Percentiles rank a stretch among this genome's conserved stretches.
These are phyloP conservation scores for Standfussiana lucernea DNA, from an alignment of 2,888 invertebrate species.

Conservation along the genomic window DNA sequence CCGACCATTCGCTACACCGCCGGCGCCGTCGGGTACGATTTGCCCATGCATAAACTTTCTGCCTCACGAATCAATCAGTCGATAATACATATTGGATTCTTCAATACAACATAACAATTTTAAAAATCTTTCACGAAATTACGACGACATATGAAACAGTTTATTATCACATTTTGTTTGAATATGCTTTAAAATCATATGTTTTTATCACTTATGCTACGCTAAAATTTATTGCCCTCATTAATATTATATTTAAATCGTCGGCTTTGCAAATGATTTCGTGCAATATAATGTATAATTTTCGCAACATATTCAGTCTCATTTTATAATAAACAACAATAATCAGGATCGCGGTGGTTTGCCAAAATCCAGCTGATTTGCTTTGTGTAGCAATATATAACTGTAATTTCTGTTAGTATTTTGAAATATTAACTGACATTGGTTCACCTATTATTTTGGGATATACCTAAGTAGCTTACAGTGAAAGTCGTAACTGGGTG, in stretches of 20 bases:
- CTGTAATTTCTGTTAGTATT: conserved; percentile 23
- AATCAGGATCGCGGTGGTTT: conserved; percentile 39
- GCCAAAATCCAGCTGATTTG: conserved; percentile 43
- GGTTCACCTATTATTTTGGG: neutral
- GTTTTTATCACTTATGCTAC: conserved; percentile 46
- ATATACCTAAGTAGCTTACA: neutral
- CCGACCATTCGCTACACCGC: neutral
- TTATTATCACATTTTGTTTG: neutral
- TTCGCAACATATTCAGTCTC: conserved; percentile 22
- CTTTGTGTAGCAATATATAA: neutral
- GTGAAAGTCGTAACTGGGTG: neutral
- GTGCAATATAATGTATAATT: conserved; percentile 24
- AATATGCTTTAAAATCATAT: conserved; percentile 25
- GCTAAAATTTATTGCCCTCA: conserved; percentile 39
- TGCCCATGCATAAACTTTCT: conserved; percentile 14
- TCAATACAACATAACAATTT: neutral
- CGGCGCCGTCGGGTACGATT: neutral
- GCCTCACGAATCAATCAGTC: neutral
- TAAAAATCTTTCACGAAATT: neutral
- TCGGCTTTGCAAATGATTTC: conserved; percentile 36
- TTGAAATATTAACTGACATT: neutral
- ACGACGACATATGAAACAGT: neutral
- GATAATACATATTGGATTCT: conserved; percentile 14
- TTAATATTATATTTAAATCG: conserved; percentile 42
- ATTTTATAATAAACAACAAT: conserved; percentile 43